phyloP scores from a whole-genome alignment of 2,113 vertebrate species.

The Trinectes maculatus region DNA sequence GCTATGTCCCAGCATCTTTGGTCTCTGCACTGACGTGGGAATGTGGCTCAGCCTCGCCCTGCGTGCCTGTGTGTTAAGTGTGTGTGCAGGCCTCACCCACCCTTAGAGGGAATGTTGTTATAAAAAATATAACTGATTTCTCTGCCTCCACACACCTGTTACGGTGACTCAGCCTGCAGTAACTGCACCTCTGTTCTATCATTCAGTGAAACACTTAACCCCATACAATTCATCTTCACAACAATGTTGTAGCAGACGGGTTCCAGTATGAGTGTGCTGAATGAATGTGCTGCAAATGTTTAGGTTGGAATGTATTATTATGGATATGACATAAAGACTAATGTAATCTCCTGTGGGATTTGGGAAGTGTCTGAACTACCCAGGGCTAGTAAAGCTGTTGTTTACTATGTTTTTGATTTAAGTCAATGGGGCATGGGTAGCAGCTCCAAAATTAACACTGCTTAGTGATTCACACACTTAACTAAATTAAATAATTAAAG shows the following conservation, averaged over 20 bases:
- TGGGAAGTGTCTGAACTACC: no score
- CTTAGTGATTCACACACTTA: no score
- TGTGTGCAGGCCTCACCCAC: constrained; percentile 47
- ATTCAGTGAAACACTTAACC: not conserved
- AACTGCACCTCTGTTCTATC: constrained; percentile 42
- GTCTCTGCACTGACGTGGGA: constrained; percentile 50
- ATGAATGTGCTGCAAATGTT: constrained; percentile 5
- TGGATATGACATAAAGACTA: not conserved
- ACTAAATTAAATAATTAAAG: no score
- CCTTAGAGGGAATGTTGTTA: constrained; percentile 62
- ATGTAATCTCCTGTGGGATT: no score
- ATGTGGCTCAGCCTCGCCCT: constrained; percentile 69
- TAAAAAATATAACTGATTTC: constrained; percentile 50
- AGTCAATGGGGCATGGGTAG: no score
- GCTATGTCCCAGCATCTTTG: constrained; percentile 40
- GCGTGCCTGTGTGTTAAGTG: constrained; percentile 26
- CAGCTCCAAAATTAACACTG: no score
- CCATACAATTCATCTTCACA: constrained; percentile 8
- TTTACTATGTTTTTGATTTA: no score
- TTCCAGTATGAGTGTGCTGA: not conserved
- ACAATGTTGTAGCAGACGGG: not conserved
- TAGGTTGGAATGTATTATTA: not conserved
- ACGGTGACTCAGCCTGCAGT: constrained; percentile 54
- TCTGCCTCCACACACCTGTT: constrained; percentile 55
- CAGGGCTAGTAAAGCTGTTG: no score